Conservation (phyloP, 2,888 invertebrate genomes). For the Erannis defoliaria region DNA sequence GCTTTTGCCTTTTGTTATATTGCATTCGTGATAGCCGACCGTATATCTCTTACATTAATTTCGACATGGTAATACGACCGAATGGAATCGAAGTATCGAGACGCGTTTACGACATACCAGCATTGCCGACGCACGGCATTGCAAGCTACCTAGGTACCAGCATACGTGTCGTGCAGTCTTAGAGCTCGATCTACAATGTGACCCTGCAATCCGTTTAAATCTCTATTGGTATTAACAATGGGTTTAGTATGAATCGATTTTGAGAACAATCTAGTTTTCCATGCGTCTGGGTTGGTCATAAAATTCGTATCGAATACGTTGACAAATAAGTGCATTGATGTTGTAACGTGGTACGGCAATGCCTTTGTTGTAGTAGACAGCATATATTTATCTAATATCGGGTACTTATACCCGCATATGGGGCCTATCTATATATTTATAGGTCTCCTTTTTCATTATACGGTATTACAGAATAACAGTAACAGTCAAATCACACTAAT, state of each 20-base stretch:
- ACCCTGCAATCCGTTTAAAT: slow-evolving; percentile 24
- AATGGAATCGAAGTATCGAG: slow-evolving; percentile 32
- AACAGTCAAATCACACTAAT: too few species aligned
- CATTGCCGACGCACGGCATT: slow-evolving; percentile 34
- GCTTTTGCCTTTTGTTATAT: slow-evolving; percentile 16
- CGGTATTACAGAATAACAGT: too few species aligned
- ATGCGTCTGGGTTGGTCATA: slow-evolving; percentile 30
- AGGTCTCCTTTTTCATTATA: too few species aligned
- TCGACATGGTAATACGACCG: slow-evolving; percentile 40
- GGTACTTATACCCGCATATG: too few species aligned
- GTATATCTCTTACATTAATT: slow-evolving; percentile 34
- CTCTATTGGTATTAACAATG: slow-evolving; percentile 13
- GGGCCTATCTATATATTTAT: too few species aligned
- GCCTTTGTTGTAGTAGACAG: slow-evolving; percentile 10
- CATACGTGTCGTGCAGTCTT: slow-evolving; percentile 43
- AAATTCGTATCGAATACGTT: slow-evolving; percentile 25
- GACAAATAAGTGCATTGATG: slow-evolving; percentile 28
- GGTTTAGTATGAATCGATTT: slow-evolving; percentile 6
- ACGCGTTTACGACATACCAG: slow-evolving; percentile 38
- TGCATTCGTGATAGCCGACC: slow-evolving; percentile 28
- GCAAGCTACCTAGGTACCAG: slow-evolving; percentile 20
- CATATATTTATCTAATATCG: too few species aligned
- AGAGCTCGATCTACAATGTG: slow-evolving; percentile 38
- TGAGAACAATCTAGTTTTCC: slow-evolving; percentile 29
- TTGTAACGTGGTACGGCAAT: slow-evolving; percentile 6